Percentiles rank a stretch among this genome's conserved stretches.
These are phyloP conservation scores for Chloropsis hardwickii DNA, from an alignment of 2,113 vertebrate genomes.

Conservation along the genomic window DNA sequence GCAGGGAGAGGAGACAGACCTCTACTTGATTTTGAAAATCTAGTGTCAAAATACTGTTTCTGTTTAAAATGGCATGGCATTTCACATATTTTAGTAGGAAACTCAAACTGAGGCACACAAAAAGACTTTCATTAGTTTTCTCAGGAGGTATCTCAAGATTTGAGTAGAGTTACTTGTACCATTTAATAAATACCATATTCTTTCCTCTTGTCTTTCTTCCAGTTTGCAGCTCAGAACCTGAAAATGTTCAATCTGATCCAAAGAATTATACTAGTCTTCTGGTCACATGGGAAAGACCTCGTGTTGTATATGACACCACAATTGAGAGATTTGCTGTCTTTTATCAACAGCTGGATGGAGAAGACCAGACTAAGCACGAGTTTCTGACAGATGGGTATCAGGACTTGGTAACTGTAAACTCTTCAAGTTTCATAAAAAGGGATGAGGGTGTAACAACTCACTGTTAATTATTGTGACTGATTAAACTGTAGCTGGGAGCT, in stretches of 20 bases:
- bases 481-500: neutral
- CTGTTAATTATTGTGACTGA: neutral
- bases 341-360: slow-evolving; percentile 77
- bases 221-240: slow-evolving; percentile 98
- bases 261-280: slow-evolving; percentile 92
- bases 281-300: slow-evolving; percentile 92
- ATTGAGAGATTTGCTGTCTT: slow-evolving; percentile 92
- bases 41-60: neutral
- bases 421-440: slow-evolving; percentile 37
- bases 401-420: slow-evolving; percentile 87
- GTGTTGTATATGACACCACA: slow-evolving; percentile 87
- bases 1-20: accelerated
- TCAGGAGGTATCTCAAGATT: neutral
- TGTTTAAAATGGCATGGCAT: neutral
- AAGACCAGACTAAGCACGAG: slow-evolving; percentile 76
- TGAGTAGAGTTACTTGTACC: slow-evolving; percentile 1
- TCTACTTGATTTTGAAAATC: neutral
- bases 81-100: neutral
- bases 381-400: slow-evolving; percentile 98
- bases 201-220: neutral
- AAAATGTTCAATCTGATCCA: slow-evolving; percentile 84
- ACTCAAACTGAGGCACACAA: neutral
- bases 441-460: neutral
- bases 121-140: neutral
- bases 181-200: neutral